Evolutionary conservation across 2,888 invertebrate genomes (phyloP).

Genomic region (Falcaria lacertinaria): DNA sequence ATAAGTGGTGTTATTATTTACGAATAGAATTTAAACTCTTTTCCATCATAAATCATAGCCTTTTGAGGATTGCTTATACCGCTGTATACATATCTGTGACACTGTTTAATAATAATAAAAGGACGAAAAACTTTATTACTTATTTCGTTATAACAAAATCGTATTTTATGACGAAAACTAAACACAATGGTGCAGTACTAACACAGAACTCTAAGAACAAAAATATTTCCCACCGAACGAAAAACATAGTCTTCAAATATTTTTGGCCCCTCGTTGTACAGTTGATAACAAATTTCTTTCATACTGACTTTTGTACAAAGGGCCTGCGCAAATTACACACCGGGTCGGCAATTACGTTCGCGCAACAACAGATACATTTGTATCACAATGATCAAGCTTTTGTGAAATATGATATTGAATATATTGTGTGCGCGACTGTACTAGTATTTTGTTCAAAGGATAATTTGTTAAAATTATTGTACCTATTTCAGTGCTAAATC

Average conservation of each 20-base stretch:
- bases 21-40: too few species aligned
- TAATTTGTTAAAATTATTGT: not conserved
- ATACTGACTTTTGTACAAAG: conserved; percentile 56
- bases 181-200: too few species aligned
- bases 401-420: conserved; percentile 61
- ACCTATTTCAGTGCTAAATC: too few species aligned
- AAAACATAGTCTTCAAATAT: not conserved
- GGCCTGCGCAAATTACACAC: conserved; percentile 66
- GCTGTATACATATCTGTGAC: too few species aligned
- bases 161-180: too few species aligned
- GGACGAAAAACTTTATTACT: too few species aligned
- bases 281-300: conserved; percentile 39
- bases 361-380: conserved; percentile 76
- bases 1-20: too few species aligned
- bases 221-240: not conserved
- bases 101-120: too few species aligned
- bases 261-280: conserved; percentile 29
- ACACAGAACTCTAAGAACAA: too few species aligned
- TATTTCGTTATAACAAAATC: too few species aligned
- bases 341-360: conserved; percentile 62
- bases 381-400: conserved; percentile 71
- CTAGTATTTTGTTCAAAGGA: conserved; percentile 11
- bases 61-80: too few species aligned
- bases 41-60: too few species aligned
- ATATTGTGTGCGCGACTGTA: conserved; percentile 22